Evolutionary conservation across 2,113 vertebrate genomes (phyloP).

Genomic region (Oncorhynchus nerka): DNA sequence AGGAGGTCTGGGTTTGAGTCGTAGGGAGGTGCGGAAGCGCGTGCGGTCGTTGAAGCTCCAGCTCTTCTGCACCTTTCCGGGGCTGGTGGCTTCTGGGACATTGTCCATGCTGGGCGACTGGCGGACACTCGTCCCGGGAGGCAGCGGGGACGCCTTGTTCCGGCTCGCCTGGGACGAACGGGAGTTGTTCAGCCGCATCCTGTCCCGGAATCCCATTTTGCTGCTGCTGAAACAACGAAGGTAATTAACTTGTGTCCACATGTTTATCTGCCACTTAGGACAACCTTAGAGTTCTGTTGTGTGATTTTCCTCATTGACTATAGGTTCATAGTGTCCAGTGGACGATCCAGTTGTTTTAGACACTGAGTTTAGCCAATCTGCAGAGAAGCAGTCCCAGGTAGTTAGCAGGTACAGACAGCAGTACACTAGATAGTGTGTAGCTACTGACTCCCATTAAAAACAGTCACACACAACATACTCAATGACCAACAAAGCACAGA

Average conservation of each 20-base stretch:
- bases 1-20: conserved; percentile 82
- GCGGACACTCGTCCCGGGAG: conserved; percentile 70
- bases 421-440: neutral
- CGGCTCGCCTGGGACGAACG: conserved; percentile 78
- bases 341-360: conserved; percentile 37
- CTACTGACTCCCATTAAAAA: neutral
- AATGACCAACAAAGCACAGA: neutral
- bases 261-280: conserved; percentile 3
- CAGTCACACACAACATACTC: neutral
- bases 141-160: conserved; percentile 78
- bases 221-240: conserved; percentile 66
- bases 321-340: conserved; percentile 18
- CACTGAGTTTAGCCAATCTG: conserved; percentile 19
- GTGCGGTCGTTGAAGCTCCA: conserved; percentile 99
- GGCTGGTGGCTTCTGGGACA: conserved; percentile 79
- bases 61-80: conserved; percentile 95
- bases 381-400: conserved; percentile 32
- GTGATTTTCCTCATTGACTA: conserved; percentile 15
- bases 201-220: conserved; percentile 92
- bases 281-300: neutral
- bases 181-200: conserved; percentile 86
- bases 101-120: conserved; percentile 85
- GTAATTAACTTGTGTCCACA: conserved; percentile 24
- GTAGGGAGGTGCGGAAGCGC: conserved; percentile 89
- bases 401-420: conserved; percentile 20